Conservation (phyloP, 2,888 invertebrate species). For the Bellardia pandia region DNA sequence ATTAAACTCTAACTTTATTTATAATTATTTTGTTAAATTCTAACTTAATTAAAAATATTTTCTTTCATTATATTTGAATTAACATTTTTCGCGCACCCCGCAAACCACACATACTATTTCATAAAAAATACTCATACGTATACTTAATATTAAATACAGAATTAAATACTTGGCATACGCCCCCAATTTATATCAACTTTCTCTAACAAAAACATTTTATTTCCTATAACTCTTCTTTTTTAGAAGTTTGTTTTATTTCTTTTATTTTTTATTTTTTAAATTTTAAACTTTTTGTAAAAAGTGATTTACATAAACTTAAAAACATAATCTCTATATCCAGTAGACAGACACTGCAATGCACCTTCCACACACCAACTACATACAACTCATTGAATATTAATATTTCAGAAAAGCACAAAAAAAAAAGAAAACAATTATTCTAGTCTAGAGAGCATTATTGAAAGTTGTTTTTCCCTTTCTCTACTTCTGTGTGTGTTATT, state of each 20-base stretch:
- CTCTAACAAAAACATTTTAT: neutral
- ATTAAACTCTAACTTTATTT: too few species aligned
- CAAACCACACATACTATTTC: too few species aligned
- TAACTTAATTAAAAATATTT: too few species aligned
- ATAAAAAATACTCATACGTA: neutral
- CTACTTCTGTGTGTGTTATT: conserved; percentile 5
- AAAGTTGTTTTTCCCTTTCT: conserved; percentile 73
- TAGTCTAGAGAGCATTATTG: conserved; percentile 80
- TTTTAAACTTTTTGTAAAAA: conserved; percentile 32
- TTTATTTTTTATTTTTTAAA: conserved; percentile 39
- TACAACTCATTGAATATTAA: conserved; percentile 73
- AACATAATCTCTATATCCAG: conserved; percentile 62
- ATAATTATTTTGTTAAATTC: too few species aligned
- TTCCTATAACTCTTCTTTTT: neutral
- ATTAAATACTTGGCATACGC: conserved; percentile 37
- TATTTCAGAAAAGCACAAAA: conserved; percentile 44
- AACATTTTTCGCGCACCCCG: too few species aligned
- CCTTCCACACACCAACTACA: conserved; percentile 54
- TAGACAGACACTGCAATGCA: conserved; percentile 68
- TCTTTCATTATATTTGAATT: too few species aligned
- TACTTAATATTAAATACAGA: conserved; percentile 5
- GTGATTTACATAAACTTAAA: conserved; percentile 69
- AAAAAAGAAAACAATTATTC: conserved; percentile 78
- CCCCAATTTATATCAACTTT: neutral
- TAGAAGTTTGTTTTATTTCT: neutral